Evolutionary conservation across 1,140 invertebrate species (phyloP), one percentile per base, ranked within the genome.

Genomic region (Spodoptera frugiperda): DNA sequence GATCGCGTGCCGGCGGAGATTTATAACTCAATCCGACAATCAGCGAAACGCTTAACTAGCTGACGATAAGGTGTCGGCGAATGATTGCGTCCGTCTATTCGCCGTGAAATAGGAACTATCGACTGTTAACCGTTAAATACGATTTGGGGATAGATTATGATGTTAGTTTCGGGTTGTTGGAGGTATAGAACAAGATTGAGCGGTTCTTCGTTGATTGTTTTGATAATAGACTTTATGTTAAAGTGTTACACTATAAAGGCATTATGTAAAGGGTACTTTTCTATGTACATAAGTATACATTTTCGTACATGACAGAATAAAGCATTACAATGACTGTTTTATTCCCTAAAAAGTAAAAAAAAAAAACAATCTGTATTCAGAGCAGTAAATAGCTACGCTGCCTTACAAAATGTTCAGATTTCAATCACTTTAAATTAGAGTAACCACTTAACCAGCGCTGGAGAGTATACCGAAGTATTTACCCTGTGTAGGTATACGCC

Each of bases 21-120:
- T 93, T 93, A 93, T 87, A 89, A 88, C 92, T 92, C 92, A 92
- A 93, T 93, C 89, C 84, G 87, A 78, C 89, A 93, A 93, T 92
- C 92, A 93, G 87, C 78, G 89, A 90, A 93, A 91, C 91, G 89
- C 88, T 92, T 93, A 91, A 91, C 89, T 87, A 92, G 84, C 87
- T 87, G 88, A 88, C 87, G 91, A 93, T 93, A 92, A 91, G 90
- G 90, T 91, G 90, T 89, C 83, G 86, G 78, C 83, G 86, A 91
- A 87, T 88, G 89, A 93, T 92, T 84, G 84, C 83, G 68, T 76
- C 87, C 78, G 82, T 87, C 85, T 88, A 85, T 86, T 84, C 78
- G 57, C 70, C 67, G 82, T 86, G 82, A 85, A 82, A 72, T 76
- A 63, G 48, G 19, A 67, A 53, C 61, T 74, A 68, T 78, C 33